Evolutionary conservation across 2,113 vertebrate species (phyloP).

Genomic region (Tylochromis polylepis): DNA sequence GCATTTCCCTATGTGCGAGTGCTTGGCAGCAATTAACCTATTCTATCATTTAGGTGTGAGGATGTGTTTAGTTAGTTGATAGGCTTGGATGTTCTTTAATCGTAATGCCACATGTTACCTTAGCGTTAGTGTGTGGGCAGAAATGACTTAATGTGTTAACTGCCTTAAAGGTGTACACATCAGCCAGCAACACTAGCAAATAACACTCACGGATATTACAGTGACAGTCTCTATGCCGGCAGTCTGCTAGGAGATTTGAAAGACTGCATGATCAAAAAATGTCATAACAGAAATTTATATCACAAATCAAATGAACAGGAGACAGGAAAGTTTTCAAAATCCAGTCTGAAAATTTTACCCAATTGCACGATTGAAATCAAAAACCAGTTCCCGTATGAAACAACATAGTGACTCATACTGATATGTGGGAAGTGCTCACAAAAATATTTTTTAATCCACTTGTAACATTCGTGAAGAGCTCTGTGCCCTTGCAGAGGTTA

Average conservation of each 20-base stretch:
- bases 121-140: background rate
- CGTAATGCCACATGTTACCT: background rate
- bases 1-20: background rate
- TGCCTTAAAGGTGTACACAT: background rate
- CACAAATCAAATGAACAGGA: background rate
- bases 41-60: background rate
- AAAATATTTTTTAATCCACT: conserved; percentile 14
- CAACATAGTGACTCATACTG: conserved; percentile 4
- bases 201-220: background rate
- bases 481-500: conserved; percentile 9
- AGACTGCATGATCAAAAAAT: conserved; percentile 1
- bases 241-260: background rate
- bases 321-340: background rate
- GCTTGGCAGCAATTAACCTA: background rate
- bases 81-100: background rate
- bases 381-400: background rate
- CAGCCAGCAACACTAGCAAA: background rate
- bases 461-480: conserved; percentile 11
- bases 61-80: background rate
- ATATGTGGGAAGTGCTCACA: conserved; percentile 14
- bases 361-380: background rate
- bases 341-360: background rate
- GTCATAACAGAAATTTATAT: background rate
- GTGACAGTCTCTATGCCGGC: background rate
- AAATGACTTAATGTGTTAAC: background rate